A percentile compares a stretch with the other conserved stretches of the same genome.
These are phyloP conservation scores for Rotaria sp. DNA, from an alignment of 2,888 invertebrate genomes.

Conservation along the genomic window DNA sequence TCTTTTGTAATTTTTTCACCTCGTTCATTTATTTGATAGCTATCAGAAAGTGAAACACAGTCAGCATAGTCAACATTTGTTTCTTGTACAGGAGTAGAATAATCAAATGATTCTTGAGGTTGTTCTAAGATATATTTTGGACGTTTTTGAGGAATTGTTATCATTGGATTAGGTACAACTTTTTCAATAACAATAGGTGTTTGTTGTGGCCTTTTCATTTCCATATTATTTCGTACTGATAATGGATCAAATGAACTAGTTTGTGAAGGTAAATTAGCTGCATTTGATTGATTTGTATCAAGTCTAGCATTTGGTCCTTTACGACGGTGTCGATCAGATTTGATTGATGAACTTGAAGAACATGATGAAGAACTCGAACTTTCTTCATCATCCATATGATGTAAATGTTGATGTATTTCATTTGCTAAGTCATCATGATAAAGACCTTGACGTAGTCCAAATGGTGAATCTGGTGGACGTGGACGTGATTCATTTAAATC, in stretches of 20 bases:
- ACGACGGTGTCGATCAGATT: not conserved
- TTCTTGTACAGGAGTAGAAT: not conserved
- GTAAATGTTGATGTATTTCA: not conserved
- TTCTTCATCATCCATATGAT: not conserved
- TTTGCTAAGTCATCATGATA: slow-evolving; percentile 1
- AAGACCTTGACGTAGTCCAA: not conserved
- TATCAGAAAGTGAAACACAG: not conserved
- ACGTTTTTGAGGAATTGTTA: not conserved
- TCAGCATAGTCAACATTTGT: not conserved
- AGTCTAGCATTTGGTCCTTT: not conserved
- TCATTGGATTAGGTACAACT: not conserved
- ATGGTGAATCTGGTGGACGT: not conserved
- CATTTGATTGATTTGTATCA: not conserved
- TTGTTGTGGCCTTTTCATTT: not conserved
- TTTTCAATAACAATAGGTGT: not conserved
- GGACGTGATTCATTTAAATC: not conserved
- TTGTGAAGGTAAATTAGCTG: not conserved
- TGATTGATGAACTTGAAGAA: not conserved
- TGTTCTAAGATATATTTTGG: not conserved
- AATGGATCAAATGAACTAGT: not conserved
- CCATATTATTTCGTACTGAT: not conserved
- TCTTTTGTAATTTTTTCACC: not conserved
- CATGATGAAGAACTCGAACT: not conserved
- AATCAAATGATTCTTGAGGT: not conserved
- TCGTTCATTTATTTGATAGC: not conserved